phyloP scores from a whole-genome alignment of 2,888 invertebrate genomes.

The Euplagia quadripunctaria region DNA sequence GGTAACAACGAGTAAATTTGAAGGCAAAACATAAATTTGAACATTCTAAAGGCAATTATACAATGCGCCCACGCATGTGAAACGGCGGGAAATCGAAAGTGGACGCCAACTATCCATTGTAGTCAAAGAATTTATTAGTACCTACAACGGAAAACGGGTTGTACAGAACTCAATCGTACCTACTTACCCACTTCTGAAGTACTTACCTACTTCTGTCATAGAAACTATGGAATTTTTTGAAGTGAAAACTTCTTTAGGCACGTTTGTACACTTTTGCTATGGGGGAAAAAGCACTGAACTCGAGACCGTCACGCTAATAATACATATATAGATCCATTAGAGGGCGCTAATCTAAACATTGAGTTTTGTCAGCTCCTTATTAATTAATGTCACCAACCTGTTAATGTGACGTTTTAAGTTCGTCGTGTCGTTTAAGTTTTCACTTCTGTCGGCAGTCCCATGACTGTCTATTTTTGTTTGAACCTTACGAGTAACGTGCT shows the following conservation, averaged over 20 bases:
- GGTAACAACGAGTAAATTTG: constrained; percentile 7
- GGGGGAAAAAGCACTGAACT: too few species aligned
- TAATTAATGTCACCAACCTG: too few species aligned
- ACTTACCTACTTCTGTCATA: constrained; percentile 9
- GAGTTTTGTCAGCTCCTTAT: too few species aligned
- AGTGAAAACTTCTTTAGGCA: too few species aligned
- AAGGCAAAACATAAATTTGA: constrained; percentile 32
- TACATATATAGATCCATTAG: too few species aligned
- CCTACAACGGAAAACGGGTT: constrained; percentile 33
- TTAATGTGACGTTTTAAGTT: too few species aligned
- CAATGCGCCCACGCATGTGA: constrained; percentile 53
- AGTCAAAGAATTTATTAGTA: constrained; percentile 47
- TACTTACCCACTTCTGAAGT: constrained; percentile 28
- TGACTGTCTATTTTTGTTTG: too few species aligned
- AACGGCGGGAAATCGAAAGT: constrained; percentile 59
- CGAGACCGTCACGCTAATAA: too few species aligned
- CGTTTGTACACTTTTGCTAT: too few species aligned
- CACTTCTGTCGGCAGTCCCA: too few species aligned
- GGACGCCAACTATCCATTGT: constrained; percentile 44
- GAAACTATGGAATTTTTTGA: constrained; percentile 15
- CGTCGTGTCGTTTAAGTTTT: too few species aligned
- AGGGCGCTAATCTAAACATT: too few species aligned
- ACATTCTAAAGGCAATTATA: constrained; percentile 41
- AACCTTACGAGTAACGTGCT: not conserved
- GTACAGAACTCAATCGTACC: constrained; percentile 15